Base-by-base conservation (phyloP, 2,797 vertebrate species). In the Siniperca scherzeri region DNA sequence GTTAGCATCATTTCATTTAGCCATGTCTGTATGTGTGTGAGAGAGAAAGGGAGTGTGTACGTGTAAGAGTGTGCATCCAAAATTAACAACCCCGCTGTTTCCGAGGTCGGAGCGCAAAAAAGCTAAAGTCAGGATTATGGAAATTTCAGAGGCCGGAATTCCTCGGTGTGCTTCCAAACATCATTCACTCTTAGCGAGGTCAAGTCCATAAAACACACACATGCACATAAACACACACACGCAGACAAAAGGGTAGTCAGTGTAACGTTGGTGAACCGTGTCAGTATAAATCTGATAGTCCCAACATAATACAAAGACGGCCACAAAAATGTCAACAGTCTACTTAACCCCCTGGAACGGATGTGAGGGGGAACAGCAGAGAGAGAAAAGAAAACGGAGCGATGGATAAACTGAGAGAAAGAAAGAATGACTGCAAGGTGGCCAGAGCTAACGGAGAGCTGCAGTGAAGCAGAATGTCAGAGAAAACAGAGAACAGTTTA, bases 241-340 rank as follows among this genome's bases (percentile, higher is more conserved):
- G 42, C 80, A 81, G 78, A 86, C 88, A 88, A 83, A 91, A 88
- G 85, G 86, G 85, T 83, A 86, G 84, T 88, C 92, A 91, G 91
- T 87, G 85, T 88, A 90, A 86, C 69, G 22, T 5, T 12, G 81
- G 84, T 88, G 91, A 93, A 92, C 93, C 87, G 57, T 83, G 92
- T 89, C 91, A 77, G 85, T 79, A 87, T 92, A 90, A 91, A 92
- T 92, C 85, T 64, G 90, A 92, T 87, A 82, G 89, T 88, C 91
- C 89, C 89, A 85, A 88, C 90, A 91, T 92, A 92, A 92, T 86
- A 92, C 69, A 16, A 78, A 78, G 71, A 88, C 59, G 59, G 90
- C 93, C 92, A 93, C 92, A 93, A 91, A 91, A 92, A 93, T 93
- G 91, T 91, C 91, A 93, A 90, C 91, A 91, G 92, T 88, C 90